phyloP scores from a whole-genome alignment of 1,140 invertebrate species.

The Rhyacophila brunnea region DNA sequence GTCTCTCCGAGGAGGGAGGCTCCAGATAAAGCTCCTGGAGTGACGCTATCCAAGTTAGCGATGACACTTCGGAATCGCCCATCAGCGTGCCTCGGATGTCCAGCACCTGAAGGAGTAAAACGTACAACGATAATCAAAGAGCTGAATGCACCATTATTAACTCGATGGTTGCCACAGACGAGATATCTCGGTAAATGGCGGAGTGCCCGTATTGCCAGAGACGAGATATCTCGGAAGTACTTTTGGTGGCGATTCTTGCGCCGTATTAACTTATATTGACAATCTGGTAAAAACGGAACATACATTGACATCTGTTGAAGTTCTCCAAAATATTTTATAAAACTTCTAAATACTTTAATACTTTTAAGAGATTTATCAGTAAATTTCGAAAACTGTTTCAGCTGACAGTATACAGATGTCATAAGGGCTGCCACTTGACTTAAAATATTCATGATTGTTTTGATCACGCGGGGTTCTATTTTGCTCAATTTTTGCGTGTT shows the following conservation, averaged over 20 bases:
- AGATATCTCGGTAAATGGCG: too few species aligned
- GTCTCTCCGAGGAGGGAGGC: slow-evolving; percentile 4
- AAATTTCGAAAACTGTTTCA: too few species aligned
- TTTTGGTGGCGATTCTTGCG: background rate
- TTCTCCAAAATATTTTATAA: background rate
- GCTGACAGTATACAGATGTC: too few species aligned
- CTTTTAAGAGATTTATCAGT: too few species aligned
- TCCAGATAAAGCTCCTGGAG: slow-evolving; percentile 64
- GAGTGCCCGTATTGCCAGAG: background rate
- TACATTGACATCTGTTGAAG: background rate
- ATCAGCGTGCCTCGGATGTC: slow-evolving; percentile 66
- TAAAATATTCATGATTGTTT: too few species aligned
- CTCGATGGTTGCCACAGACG: background rate
- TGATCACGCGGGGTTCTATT: too few species aligned
- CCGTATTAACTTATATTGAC: background rate
- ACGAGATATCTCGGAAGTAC: too few species aligned
- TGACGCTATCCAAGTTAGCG: slow-evolving; percentile 60
- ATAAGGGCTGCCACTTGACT: too few species aligned
- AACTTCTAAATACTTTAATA: too few species aligned
- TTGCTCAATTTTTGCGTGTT: too few species aligned
- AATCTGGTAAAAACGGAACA: too few species aligned
- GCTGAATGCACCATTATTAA: background rate
- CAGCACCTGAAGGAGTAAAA: slow-evolving; percentile 52
- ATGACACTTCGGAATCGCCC: slow-evolving; percentile 66
- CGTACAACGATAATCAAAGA: background rate